Evolutionary conservation across 2,888 invertebrate genomes (phyloP).

Genomic region (Troides aeacus): DNA sequence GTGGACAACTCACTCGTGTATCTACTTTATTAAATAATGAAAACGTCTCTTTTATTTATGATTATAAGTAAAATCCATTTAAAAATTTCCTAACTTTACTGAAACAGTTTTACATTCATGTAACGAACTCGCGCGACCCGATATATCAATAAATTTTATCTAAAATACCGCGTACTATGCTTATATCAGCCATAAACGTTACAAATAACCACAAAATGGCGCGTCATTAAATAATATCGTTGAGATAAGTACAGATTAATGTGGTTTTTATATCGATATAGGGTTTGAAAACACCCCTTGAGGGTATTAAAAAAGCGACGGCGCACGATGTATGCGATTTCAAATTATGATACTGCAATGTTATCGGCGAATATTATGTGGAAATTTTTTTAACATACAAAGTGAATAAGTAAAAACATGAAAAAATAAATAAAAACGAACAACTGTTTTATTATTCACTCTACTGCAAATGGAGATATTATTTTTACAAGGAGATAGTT

Average conservation of each 20-base stretch:
- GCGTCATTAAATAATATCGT: conserved; percentile 77
- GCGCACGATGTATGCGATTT: conserved; percentile 61
- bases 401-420: background rate
- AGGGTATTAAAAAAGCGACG: conserved; percentile 61
- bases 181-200: conserved; percentile 67
- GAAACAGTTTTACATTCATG: conserved; percentile 9
- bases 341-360: conserved; percentile 57
- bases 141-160: conserved; percentile 59
- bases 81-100: background rate
- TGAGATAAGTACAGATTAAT: conserved; percentile 78
- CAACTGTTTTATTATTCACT: no score
- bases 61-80: conserved; percentile 40
- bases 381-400: background rate
- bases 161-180: conserved; percentile 57
- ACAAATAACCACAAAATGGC: conserved; percentile 76
- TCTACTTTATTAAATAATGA: background rate
- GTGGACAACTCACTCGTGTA: no score
- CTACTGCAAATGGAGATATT: no score
- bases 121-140: conserved; percentile 29
- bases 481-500: no score
- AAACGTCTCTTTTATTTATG: background rate
- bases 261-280: conserved; percentile 73
- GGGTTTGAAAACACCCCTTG: conserved; percentile 57
- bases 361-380: conserved; percentile 37
- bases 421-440: no score